phyloP scores from a whole-genome alignment of 2,113 vertebrate genomes.

The Himantopus leucocephalus region DNA sequence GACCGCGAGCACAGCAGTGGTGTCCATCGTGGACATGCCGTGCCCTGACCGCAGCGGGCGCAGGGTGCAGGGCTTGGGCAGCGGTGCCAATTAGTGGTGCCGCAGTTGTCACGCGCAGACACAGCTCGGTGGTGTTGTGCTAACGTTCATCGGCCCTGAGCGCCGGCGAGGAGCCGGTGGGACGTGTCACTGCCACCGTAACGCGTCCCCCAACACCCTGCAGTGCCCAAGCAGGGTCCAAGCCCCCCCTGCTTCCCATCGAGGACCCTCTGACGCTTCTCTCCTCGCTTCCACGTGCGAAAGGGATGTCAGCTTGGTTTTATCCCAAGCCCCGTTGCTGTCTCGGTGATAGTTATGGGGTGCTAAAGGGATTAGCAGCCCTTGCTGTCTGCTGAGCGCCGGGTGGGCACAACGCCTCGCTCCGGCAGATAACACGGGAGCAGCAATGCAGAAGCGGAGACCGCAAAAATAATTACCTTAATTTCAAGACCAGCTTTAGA shows the following conservation, averaged over 20 bases:
- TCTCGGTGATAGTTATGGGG: neutral
- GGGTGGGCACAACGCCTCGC: neutral
- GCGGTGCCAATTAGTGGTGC: rapidly evolving
- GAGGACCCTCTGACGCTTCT: rapidly evolving
- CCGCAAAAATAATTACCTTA: neutral
- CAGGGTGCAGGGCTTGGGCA: neutral
- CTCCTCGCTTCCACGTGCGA: neutral
- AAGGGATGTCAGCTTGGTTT: neutral
- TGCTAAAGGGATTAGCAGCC: slow-evolving; percentile 43
- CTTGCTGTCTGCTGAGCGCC: neutral
- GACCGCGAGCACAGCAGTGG: rapidly evolving
- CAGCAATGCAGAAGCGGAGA: neutral
- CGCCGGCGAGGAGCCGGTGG: neutral
- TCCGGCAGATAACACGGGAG: neutral
- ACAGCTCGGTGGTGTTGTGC: rapidly evolving
- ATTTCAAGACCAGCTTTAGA: neutral
- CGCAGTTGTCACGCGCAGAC: neutral
- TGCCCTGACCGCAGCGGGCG: neutral
- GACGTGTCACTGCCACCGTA: neutral
- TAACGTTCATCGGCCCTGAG: neutral
- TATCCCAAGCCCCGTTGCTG: neutral
- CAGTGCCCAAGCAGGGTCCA: rapidly evolving
- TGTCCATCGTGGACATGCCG: rapidly evolving
- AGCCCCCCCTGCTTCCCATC: neutral
- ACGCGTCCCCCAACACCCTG: neutral